Evolutionary conservation across 2,797 vertebrate genomes (phyloP).

Genomic region (Smutsia gigantea): DNA sequence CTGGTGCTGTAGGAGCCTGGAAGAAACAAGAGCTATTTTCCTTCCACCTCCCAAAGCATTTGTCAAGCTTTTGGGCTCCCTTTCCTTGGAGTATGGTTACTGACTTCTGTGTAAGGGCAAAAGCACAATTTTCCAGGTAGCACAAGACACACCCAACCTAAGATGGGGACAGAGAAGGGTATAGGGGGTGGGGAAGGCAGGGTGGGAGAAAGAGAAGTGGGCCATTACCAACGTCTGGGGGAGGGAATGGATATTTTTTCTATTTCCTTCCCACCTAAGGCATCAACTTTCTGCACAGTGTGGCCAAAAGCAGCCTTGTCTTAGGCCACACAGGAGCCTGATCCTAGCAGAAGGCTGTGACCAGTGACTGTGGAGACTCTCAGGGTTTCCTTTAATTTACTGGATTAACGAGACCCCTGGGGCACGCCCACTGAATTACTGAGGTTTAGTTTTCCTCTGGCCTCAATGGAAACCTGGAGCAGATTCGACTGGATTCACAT

Average conservation of each 20-base stretch:
- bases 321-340: neutral
- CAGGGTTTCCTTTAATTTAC: neutral
- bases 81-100: neutral
- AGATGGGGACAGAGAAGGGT: neutral
- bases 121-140: slow-evolving; percentile 8
- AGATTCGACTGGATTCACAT: neutral
- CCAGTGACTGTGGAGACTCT: neutral
- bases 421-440: neutral
- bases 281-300: neutral
- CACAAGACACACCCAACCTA: neutral
- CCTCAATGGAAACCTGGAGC: neutral
- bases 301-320: neutral
- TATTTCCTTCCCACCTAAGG: neutral
- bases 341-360: neutral
- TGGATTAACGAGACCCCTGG: neutral
- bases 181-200: neutral
- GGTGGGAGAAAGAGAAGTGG: neutral
- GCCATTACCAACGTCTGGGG: neutral
- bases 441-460: neutral
- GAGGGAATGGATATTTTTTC: neutral
- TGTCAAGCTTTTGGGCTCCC: neutral
- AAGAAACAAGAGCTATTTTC: neutral
- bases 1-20: neutral
- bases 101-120: slow-evolving; percentile 28
- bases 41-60: neutral